These are phyloP conservation scores for Tenualosa ilisha DNA, from an alignment of 2,797 vertebrate species.

Conservation along the genomic window DNA sequence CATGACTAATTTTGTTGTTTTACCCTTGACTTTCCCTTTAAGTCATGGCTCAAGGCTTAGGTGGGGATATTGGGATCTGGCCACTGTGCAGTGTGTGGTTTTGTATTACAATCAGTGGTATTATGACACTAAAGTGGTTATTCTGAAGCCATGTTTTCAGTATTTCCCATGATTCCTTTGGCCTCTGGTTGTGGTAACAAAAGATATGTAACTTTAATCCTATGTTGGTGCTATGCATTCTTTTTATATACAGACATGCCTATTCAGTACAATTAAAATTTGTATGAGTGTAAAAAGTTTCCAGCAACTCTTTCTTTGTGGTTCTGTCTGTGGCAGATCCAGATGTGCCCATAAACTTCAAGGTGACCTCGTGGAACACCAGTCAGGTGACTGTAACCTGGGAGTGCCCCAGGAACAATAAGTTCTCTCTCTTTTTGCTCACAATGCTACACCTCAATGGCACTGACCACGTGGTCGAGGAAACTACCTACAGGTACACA, in stretches of 20 bases:
- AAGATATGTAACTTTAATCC: neutral
- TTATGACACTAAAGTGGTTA: neutral
- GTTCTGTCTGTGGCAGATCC: slow-evolving; percentile 58
- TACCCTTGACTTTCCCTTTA: no score
- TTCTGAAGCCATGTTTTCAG: neutral
- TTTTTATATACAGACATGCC: neutral
- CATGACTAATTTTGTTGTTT: no score
- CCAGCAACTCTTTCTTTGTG: neutral
- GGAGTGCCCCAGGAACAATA: slow-evolving; percentile 59
- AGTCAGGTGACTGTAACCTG: slow-evolving; percentile 66
- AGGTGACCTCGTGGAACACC: slow-evolving; percentile 56
- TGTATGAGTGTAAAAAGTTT: neutral
- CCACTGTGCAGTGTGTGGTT: neutral
- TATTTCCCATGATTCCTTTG: neutral
- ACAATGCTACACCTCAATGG: slow-evolving; percentile 60
- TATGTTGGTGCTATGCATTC: neutral
- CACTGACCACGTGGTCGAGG: slow-evolving; percentile 45
- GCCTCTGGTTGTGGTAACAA: neutral
- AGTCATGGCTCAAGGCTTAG: no score
- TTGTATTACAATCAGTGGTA: neutral
- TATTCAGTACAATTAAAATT: neutral
- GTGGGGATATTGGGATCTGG: no score
- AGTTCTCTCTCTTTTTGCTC: slow-evolving; percentile 62
- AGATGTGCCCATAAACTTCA: slow-evolving; percentile 59
- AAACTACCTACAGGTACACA: slow-evolving; percentile 42